These are phyloP conservation scores for Stegana nigrithorax DNA, from an alignment of 2,888 invertebrate species.

Conservation along the genomic window DNA sequence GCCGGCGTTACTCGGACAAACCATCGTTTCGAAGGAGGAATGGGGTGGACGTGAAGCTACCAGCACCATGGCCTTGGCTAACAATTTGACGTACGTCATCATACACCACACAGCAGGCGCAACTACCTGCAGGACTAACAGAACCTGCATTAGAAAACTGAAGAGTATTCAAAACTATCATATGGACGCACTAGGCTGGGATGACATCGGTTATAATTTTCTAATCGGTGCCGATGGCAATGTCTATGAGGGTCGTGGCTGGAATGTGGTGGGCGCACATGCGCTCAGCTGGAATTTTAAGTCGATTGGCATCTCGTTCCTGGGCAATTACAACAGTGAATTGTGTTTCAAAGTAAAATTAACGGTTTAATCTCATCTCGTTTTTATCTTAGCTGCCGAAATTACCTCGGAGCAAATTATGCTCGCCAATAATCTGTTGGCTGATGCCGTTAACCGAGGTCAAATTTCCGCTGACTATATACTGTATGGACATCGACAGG, in stretches of 20 bases:
- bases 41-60: slow-evolving; percentile 60
- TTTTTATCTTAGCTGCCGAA: slow-evolving; percentile 47
- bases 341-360: no score
- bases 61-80: slow-evolving; percentile 41
- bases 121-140: slow-evolving; percentile 51
- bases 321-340: slow-evolving; percentile 58
- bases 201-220: slow-evolving; percentile 64
- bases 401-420: slow-evolving; percentile 47
- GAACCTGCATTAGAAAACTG: slow-evolving; percentile 53
- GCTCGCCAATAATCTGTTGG: slow-evolving; percentile 46
- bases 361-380: no score
- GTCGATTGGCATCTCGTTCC: slow-evolving; percentile 62
- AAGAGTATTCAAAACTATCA: slow-evolving; percentile 60
- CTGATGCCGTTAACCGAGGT: slow-evolving; percentile 50
- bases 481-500: slow-evolving; percentile 62
- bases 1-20: slow-evolving; percentile 47
- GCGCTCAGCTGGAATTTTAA: slow-evolving; percentile 59
- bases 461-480: slow-evolving; percentile 53
- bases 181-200: slow-evolving; percentile 58
- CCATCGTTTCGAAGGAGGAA: slow-evolving; percentile 49
- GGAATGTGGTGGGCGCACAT: slow-evolving; percentile 59
- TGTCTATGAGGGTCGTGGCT: slow-evolving; percentile 64
- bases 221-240: slow-evolving; percentile 63
- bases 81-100: slow-evolving; percentile 47
- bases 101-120: slow-evolving; percentile 58